phyloP scores from a whole-genome alignment of 2,888 invertebrate species.

The Hermodice carunculata region DNA sequence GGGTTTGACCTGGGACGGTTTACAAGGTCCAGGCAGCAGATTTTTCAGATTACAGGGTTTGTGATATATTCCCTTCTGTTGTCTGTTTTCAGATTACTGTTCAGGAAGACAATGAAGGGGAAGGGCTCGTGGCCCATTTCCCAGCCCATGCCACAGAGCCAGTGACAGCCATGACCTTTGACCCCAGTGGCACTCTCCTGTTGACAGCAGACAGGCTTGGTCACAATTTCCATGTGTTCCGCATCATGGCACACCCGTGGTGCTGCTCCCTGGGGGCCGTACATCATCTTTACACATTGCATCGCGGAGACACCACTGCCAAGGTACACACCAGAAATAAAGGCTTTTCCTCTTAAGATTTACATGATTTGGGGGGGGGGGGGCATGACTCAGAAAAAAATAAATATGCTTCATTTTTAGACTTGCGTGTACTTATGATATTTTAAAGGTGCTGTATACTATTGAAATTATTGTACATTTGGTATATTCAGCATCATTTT shows the following conservation, averaged over 20 bases:
- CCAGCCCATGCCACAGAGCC: conserved; percentile 82
- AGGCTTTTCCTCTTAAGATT: not conserved
- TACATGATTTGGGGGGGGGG: too few relatives aligned
- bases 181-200: conserved; percentile 89
- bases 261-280: conserved; percentile 83
- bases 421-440: too few relatives aligned
- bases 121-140: conserved; percentile 71
- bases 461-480: too few relatives aligned
- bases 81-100: conserved; percentile 74
- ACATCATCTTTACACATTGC: conserved; percentile 93
- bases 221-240: conserved; percentile 96
- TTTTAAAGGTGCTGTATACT: too few relatives aligned
- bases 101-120: conserved; percentile 75
- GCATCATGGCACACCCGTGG: conserved; percentile 92
- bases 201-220: conserved; percentile 93
- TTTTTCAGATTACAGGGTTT: too few relatives aligned
- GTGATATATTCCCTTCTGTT: too few relatives aligned
- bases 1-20: too few relatives aligned
- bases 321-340: conserved; percentile 77
- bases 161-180: conserved; percentile 90
- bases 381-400: too few relatives aligned
- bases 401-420: too few relatives aligned
- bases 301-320: conserved; percentile 95
- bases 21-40: too few relatives aligned
- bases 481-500: too few relatives aligned